Evolutionary conservation across 2,888 invertebrate genomes (phyloP), one percentile per base, ranked within the genome.

Genomic region (Lasioglossum lativentre): DNA sequence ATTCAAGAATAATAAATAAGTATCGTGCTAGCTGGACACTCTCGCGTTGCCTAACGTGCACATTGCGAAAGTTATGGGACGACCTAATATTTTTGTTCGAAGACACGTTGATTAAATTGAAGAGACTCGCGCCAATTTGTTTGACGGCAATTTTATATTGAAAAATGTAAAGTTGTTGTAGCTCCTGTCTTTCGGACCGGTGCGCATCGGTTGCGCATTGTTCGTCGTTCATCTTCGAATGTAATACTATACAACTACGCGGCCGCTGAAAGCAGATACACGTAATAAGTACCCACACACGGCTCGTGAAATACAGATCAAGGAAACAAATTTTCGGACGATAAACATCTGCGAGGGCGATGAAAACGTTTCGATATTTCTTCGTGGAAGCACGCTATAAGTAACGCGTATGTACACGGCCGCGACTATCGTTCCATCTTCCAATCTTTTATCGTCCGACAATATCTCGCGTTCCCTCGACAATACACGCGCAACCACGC

Each of bases 301-400:
- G 45, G 27, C 45, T 84, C 78, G 81, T 78, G 66, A 82, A 83
- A 84, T 76, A 76, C 66, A 76, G 52, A 40, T 66, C 45, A 72
- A n/a, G 63, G 16, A 56, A 82, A 75, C 38, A 79, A 23, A 68
- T 82, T 72, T 75, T 78, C 47, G 45, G 14, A 12, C 73, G 75
- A 82, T 85, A 78, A 82, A 63, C 77, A 84, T 84, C 81, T 68
- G 74, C 80, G 78, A 63, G 47, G 82, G 75, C 83, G 83, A 77
- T 83, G 76, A 77, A 83, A 83, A 75, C 73, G 42, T 80, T 76
- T 66, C 66, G 66, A 80, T 83, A 80, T 76, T 77, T 68, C 42
- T 75, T 80, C 42, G 40, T 47, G 42, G 59, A 47, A 38, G 47
- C 59, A 74, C 59, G 38, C 59, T 30, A 30, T 63, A 52, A 72